Conservation (phyloP, 2,888 invertebrate species). For the Agriopis aurantiaria region DNA sequence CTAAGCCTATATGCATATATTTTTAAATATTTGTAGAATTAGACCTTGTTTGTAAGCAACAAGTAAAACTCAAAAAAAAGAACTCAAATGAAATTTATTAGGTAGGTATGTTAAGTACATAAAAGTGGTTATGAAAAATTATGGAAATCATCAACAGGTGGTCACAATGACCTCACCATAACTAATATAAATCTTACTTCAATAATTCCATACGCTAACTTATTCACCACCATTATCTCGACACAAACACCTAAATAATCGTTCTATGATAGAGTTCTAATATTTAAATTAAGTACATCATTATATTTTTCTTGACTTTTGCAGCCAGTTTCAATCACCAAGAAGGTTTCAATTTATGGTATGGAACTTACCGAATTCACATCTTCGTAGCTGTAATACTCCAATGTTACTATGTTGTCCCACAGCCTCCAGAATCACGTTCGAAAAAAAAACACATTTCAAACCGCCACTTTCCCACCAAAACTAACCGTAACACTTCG, state of each 20-base stretch:
- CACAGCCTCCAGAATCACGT: conserved; percentile 31
- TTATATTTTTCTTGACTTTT: neutral
- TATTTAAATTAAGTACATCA: neutral
- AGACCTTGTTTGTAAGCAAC: too few relatives aligned
- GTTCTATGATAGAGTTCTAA: neutral
- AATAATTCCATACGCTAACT: conserved; percentile 11
- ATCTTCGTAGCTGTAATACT: conserved; percentile 47
- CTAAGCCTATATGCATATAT: neutral
- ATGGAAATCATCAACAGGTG: conserved; percentile 44
- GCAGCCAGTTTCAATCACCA: neutral
- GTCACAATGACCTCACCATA: conserved; percentile 22
- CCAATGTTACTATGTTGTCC: conserved; percentile 44
- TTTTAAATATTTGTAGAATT: neutral
- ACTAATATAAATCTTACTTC: conserved; percentile 27
- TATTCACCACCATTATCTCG: conserved; percentile 1
- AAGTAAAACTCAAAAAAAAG: too few relatives aligned
- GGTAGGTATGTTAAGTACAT: too few relatives aligned
- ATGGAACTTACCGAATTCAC: conserved; percentile 44
- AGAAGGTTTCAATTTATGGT: neutral
- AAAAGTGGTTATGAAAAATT: conserved; percentile 26
- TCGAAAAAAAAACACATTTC: conserved; percentile 34
- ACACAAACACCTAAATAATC: neutral
- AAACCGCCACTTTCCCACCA: conserved; percentile 64
- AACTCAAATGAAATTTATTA: too few relatives aligned
- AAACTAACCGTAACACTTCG: conserved; percentile 53